These are phyloP conservation scores for Polyodon spathula DNA, from an alignment of 2,113 vertebrate genomes.

Conservation along the genomic window DNA sequence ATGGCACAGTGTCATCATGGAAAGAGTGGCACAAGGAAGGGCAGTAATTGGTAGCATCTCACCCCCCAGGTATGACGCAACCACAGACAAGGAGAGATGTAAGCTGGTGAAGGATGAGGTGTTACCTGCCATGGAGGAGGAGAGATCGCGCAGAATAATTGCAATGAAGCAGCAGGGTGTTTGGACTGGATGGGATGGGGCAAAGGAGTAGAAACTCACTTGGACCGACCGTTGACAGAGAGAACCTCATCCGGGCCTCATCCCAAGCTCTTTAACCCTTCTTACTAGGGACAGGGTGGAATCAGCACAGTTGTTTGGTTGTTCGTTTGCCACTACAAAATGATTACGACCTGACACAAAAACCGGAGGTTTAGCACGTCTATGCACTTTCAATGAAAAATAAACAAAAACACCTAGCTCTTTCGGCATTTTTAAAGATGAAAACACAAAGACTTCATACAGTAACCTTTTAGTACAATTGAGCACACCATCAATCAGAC, in stretches of 20 bases:
- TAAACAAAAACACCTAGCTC: too few relatives aligned
- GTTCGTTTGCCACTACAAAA: too few relatives aligned
- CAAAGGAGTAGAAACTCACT: too few relatives aligned
- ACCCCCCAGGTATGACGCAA: not conserved
- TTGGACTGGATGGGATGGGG: not conserved
- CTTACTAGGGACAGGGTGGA: not conserved
- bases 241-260: not conserved
- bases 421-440: too few relatives aligned
- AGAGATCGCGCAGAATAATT: not conserved
- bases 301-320: too few relatives aligned
- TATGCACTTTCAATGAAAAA: too few relatives aligned
- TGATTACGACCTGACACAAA: too few relatives aligned
- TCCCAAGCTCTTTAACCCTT: slow-evolving; percentile 1
- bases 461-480: too few relatives aligned
- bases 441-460: too few relatives aligned
- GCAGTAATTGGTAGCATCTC: not conserved
- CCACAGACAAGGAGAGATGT: not conserved
- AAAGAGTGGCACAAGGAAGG: not conserved
- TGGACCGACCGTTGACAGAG: not conserved
- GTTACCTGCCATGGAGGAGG: not conserved
- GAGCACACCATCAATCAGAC: too few relatives aligned
- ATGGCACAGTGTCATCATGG: too few relatives aligned
- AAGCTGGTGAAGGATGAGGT: slow-evolving; percentile 10
- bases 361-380: too few relatives aligned
- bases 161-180: slow-evolving; percentile 7